Evolutionary conservation across 2,888 invertebrate genomes (phyloP).

Genomic region (Psylliodes chrysocephalus): DNA sequence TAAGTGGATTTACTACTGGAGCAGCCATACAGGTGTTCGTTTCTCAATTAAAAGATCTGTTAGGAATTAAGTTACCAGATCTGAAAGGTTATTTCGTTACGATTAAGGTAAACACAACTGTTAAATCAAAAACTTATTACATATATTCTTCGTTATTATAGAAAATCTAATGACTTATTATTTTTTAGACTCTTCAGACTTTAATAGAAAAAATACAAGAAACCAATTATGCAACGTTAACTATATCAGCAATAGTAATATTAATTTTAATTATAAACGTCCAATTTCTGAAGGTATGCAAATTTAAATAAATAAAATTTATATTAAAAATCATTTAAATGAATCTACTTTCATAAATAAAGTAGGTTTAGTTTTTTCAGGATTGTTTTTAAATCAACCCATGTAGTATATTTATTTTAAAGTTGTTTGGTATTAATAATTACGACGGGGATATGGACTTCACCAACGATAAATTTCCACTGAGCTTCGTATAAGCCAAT

Average conservation of each 20-base stretch:
- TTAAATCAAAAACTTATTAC: too few relatives aligned
- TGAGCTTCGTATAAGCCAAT: too few relatives aligned
- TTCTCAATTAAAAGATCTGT: slow-evolving; percentile 72
- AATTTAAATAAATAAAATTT: too few relatives aligned
- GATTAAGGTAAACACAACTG: slow-evolving; percentile 66
- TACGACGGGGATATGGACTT: too few relatives aligned
- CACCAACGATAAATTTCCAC: too few relatives aligned
- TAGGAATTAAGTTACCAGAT: slow-evolving; percentile 69
- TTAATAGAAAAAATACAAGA: slow-evolving; percentile 16
- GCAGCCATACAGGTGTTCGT: slow-evolving; percentile 77
- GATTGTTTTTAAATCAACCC: too few relatives aligned
- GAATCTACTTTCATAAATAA: too few relatives aligned
- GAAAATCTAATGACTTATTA: too few relatives aligned
- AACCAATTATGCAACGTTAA: slow-evolving; percentile 1
- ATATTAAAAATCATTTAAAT: too few relatives aligned
- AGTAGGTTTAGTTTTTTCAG: too few relatives aligned
- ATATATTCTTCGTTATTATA: too few relatives aligned
- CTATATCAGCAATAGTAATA: slow-evolving; percentile 21
- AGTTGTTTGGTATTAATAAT: not conserved
- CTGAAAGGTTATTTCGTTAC: slow-evolving; percentile 72
- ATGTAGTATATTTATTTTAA: not conserved
- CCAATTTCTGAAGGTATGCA: slow-evolving; percentile 23
- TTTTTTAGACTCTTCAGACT: slow-evolving; percentile 22
- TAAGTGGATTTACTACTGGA: slow-evolving; percentile 79
- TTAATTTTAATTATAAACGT: slow-evolving; percentile 9